Percentiles rank a stretch among this genome's conserved stretches.
These are phyloP conservation scores for Xestia sexstrigata DNA, from an alignment of 2,888 invertebrate genomes.

Conservation along the genomic window DNA sequence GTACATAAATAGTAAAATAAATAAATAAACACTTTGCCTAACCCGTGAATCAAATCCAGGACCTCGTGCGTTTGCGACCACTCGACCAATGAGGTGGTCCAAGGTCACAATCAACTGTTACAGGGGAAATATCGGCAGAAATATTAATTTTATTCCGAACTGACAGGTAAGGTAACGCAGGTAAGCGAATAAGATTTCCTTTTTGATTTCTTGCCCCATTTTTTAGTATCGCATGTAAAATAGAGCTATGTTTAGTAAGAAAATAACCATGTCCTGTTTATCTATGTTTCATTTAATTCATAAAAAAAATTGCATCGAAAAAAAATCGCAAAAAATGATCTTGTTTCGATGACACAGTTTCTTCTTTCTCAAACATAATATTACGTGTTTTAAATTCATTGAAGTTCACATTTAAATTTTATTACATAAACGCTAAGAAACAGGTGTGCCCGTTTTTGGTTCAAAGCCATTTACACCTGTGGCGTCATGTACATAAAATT, in stretches of 20 bases:
- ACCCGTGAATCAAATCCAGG: no score
- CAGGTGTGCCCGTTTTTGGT: slow-evolving; percentile 57
- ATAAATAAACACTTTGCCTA: no score
- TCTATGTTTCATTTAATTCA: no score
- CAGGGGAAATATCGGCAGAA: background rate
- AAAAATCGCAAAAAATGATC: slow-evolving; percentile 3
- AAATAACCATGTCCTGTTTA: no score
- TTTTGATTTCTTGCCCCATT: no score
- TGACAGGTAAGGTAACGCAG: background rate
- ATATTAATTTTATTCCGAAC: background rate
- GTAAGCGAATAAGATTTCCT: background rate
- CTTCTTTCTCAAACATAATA: slow-evolving; percentile 16
- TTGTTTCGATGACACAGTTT: slow-evolving; percentile 38
- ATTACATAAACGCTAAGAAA: slow-evolving; percentile 44
- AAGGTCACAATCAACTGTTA: background rate
- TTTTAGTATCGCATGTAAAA: no score
- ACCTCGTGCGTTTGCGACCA: no score
- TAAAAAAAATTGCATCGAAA: background rate
- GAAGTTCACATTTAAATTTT: slow-evolving; percentile 57
- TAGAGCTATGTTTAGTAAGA: no score
- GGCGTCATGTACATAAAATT: slow-evolving; percentile 35
- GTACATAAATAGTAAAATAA: no score
- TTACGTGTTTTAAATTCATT: slow-evolving; percentile 43
- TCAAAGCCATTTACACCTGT: slow-evolving; percentile 56
- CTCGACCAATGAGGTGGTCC: no score